These are phyloP conservation scores for Microcebus murinus DNA, from an alignment of 2,113 vertebrate genomes.

Conservation along the genomic window DNA sequence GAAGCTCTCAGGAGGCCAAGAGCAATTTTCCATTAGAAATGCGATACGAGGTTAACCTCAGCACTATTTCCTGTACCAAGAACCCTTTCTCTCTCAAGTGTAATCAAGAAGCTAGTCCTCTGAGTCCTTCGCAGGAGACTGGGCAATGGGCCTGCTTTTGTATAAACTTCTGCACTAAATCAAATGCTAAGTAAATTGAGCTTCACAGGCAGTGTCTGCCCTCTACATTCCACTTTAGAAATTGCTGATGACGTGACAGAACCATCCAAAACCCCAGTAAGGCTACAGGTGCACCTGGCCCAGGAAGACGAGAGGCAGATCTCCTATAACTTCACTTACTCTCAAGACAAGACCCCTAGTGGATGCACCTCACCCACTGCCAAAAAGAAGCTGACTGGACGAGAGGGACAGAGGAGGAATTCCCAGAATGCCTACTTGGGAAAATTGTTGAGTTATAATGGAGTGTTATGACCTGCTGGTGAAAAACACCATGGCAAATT, in stretches of 20 bases:
- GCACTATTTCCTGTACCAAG: not conserved
- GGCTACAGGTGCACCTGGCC: not conserved
- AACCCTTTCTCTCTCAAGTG: not conserved
- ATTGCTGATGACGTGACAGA: not conserved
- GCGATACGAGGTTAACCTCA: not conserved
- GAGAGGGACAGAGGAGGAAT: not conserved
- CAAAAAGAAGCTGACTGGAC: not conserved
- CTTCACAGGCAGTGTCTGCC: not conserved
- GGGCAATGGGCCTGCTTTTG: not conserved
- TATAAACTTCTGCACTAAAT: constrained; percentile 30
- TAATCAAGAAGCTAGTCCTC: constrained; percentile 35
- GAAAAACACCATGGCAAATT: not conserved
- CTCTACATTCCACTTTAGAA: not conserved
- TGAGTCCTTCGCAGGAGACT: not conserved
- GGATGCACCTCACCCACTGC: not conserved
- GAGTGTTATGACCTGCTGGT: not conserved
- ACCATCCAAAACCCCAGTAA: not conserved
- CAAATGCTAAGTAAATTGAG: constrained; percentile 5
- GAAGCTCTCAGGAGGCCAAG: not conserved
- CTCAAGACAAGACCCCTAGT: not conserved
- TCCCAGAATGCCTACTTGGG: not conserved
- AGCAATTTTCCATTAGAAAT: constrained; percentile 12
- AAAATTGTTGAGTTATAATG: not conserved
- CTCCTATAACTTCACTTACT: not conserved
- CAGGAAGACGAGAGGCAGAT: not conserved